Base-by-base conservation (phyloP, 2,888 invertebrate genomes). In the Harmothoe impar region DNA sequence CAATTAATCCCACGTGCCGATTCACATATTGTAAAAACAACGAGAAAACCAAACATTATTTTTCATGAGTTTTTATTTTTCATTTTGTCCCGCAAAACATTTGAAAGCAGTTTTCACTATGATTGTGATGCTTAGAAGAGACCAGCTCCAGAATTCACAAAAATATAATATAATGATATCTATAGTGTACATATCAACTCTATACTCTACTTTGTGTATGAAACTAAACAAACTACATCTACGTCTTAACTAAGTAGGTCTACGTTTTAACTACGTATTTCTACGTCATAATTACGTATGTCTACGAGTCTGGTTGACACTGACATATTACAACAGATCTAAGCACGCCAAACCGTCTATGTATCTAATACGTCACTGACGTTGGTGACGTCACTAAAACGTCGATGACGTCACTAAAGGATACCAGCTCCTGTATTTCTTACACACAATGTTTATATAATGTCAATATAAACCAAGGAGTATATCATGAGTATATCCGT, bases 31-130 rank as follows among this genome's bases (percentile, higher is more conserved):
- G n/a, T 68, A 62, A 62, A 62, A 12, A 62, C 0, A 62, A 62
- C 20, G 23, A 62, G 20, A 20, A 62, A 1, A 20, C 3, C 62
- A 62, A 62, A n/a, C 3, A 62, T n/a, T 72, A 17, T 29, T 5
- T 72, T 72, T 72, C 72, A 29, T 29, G 31, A 72, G 17, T 81
- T 81, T 31, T 77, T 62, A n/a, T 62, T 77, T 77, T n/a, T n/a
- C n/a, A 81, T 81, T 35, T 81, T 81, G 43, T 20, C 81, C 81
- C 33, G 81, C 43, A 81, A 35, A 81, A 81, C 81, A 81, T 33
- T 33, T 35, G 15, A 20, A 81, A 81, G 81, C 81, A 33, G 33
- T 17, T 81, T 81, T 7, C 23, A 81, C 81, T 20, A 35, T 7
- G 33, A 15, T 31, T 77, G 25, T 62, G 31, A 81, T 35, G 7